phyloP scores from a whole-genome alignment of 1,140 invertebrate genomes.

The Phenacoccus solenopsis region DNA sequence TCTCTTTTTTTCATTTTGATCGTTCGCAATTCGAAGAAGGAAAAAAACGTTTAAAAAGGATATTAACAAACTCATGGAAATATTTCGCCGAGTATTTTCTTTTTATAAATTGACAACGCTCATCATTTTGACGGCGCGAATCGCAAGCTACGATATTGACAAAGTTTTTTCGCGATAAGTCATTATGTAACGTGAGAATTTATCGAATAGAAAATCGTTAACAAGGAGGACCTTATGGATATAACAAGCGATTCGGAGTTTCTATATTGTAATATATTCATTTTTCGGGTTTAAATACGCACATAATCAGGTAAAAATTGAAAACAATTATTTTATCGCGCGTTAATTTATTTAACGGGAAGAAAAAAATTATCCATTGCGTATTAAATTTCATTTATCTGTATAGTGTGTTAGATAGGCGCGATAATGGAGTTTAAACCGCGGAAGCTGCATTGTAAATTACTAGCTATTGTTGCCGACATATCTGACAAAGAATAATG shows the following conservation, averaged over 20 bases:
- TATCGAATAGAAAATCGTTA: no score
- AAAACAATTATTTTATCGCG: not conserved
- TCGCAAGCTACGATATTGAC: no score
- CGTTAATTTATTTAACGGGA: not conserved
- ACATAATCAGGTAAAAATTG: not conserved
- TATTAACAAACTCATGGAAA: not conserved
- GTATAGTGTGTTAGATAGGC: not conserved
- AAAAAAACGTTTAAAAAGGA: not conserved
- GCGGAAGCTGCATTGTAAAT: slow-evolving; percentile 16
- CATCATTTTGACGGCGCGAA: not conserved
- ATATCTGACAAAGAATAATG: slow-evolving; percentile 17
- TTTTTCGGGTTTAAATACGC: no score
- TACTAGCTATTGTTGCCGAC: slow-evolving; percentile 5
- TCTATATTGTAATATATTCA: no score
- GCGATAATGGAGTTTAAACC: slow-evolving; percentile 10
- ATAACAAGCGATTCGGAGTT: no score
- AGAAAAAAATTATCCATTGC: not conserved
- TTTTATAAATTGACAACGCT: not conserved
- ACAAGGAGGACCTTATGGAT: no score
- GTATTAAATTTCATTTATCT: slow-evolving; percentile 13
- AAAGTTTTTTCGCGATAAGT: no score
- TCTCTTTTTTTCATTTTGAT: not conserved
- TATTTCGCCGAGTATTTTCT: not conserved
- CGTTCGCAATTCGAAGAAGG: no score
- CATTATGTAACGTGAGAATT: no score